Evolutionary conservation across 2,113 vertebrate species (phyloP), one percentile per base, ranked within the genome.

Genomic region (Stictonetta naevosa): DNA sequence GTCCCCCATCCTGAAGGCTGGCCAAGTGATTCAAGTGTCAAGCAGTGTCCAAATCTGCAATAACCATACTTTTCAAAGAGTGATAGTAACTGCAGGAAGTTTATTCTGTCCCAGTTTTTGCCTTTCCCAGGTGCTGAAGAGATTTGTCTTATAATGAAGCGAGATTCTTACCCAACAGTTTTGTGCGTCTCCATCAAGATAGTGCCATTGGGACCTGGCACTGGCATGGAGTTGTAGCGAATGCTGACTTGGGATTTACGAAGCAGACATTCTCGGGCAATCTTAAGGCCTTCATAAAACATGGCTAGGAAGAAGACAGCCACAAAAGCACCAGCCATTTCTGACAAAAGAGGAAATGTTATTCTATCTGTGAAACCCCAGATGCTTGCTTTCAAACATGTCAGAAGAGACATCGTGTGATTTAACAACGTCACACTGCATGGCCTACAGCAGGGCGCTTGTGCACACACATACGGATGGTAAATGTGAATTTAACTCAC

Each of bases 201-300:
- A 19, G 99, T 99, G 75, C 99, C 99, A 1, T 99, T 99, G 53
- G 98, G 95, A 42, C 99, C 99, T 0, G 99, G 99, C 38, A 99
- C 98, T 7, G 99, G 99, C 99, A 99, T 99, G 91, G 99, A 99
- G 97, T 99, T 99, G 96, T 99, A 99, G 83, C 99, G 99, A 77
- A 99, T 99, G 96, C 99, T 99, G 96, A 99, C 99, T 92, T 99
- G 99, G 67, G 99, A 99, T 94, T 99, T 99, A 2, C 99, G 98
- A 66, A 99, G 98, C 92, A 99, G 97, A 77, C 98, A 93, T 93
- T 99, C 99, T 4, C 99, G 98, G 25, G 98, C 98, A 25, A 99
- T 99, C 98, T 99, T 99, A 92, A 99, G 97, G 20, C 99, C 99
- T 96, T 99, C 99, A 36, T 99, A 99, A 86, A 99, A 98, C 94